These are phyloP conservation scores for Corydoras sp. DNA, from an alignment of 2,113 vertebrate genomes.

Conservation along the genomic window DNA sequence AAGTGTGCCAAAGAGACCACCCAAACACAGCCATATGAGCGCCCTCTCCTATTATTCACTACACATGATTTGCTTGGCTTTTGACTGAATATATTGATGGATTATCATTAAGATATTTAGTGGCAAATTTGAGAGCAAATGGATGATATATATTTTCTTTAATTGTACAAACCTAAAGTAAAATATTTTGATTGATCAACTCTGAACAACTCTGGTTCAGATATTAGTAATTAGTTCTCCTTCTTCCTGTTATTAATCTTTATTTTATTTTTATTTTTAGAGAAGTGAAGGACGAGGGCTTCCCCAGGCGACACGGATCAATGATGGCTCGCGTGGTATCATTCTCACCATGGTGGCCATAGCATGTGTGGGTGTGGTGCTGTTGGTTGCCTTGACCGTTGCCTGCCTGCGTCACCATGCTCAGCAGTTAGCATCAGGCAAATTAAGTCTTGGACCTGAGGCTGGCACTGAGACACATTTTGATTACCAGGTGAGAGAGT, in stretches of 20 bases:
- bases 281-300: slow-evolving; percentile 69
- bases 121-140: slow-evolving; percentile 8
- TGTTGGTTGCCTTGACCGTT: slow-evolving; percentile 71
- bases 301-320: slow-evolving; percentile 64
- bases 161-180: no score
- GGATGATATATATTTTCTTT: slow-evolving; percentile 8
- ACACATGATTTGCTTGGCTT: slow-evolving; percentile 13
- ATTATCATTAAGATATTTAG: slow-evolving; percentile 11
- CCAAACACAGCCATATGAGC: slow-evolving; percentile 29
- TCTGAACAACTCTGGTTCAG: no score
- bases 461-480: slow-evolving; percentile 88
- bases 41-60: not conserved
- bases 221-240: not conserved
- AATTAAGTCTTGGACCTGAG: slow-evolving; percentile 84
- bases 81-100: slow-evolving; percentile 2
- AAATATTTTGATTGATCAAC: not conserved
- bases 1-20: slow-evolving; percentile 41
- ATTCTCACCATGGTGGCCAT: slow-evolving; percentile 83
- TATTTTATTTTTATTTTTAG: slow-evolving; percentile 48
- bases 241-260: not conserved
- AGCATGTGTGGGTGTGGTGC: slow-evolving; percentile 78
- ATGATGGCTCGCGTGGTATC: slow-evolving; percentile 74
- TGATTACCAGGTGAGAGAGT: slow-evolving; percentile 83
- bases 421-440: slow-evolving; percentile 80
- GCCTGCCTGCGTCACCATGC: slow-evolving; percentile 81